Conservation (phyloP, 2,113 vertebrate species). For the Butorides virescens region DNA sequence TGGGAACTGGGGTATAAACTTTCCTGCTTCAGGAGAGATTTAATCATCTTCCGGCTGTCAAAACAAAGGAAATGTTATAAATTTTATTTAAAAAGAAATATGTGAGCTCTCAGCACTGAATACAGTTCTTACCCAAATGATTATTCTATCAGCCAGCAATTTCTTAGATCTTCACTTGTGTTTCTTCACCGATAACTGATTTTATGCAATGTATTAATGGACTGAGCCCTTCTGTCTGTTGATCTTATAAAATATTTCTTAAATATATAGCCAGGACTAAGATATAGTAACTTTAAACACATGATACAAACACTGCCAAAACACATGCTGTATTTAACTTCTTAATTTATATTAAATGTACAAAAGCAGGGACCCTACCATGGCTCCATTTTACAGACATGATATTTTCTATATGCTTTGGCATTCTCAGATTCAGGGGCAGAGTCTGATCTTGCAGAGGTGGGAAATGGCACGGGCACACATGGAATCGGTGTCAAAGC, state of each 20-base stretch:
- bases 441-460: neutral
- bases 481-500: neutral
- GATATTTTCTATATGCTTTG: neutral
- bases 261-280: neutral
- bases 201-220: neutral
- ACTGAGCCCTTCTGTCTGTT: neutral
- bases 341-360: neutral
- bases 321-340: neutral
- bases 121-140: neutral
- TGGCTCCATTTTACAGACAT: neutral
- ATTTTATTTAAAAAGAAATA: neutral
- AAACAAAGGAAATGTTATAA: neutral
- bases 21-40: neutral
- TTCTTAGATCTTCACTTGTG: neutral
- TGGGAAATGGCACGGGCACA: neutral
- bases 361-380: neutral
- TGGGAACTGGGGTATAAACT: neutral
- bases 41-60: neutral
- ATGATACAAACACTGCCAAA: neutral
- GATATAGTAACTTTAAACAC: neutral
- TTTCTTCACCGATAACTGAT: neutral
- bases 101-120: neutral
- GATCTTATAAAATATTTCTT: neutral
- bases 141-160: neutral
- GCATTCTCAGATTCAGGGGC: neutral